These are phyloP conservation scores for Heliconius eleuchia DNA, from an alignment of 1,140 invertebrate genomes.

Conservation along the genomic window DNA sequence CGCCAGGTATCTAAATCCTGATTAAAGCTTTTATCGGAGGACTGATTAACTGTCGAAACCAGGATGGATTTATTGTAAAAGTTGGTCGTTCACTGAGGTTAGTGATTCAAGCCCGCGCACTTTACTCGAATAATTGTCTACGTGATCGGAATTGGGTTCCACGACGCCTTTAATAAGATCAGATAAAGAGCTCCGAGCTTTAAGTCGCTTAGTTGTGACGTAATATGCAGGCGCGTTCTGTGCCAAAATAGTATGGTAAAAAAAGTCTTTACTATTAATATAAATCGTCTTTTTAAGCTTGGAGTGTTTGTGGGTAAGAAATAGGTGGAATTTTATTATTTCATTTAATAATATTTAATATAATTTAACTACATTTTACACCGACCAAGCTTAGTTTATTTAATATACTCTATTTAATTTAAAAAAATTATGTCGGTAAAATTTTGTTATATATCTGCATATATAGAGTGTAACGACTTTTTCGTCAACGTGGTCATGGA, in stretches of 20 bases:
- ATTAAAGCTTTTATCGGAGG: conserved; percentile 70
- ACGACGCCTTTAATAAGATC: conserved; percentile 64
- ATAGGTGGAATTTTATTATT: background rate
- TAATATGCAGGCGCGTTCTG: conserved; percentile 18
- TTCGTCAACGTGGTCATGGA: too few relatives aligned
- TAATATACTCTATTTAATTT: too few relatives aligned
- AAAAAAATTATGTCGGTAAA: too few relatives aligned
- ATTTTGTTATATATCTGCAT: too few relatives aligned
- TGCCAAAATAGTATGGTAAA: conserved; percentile 18
- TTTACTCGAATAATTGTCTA: conserved; percentile 80
- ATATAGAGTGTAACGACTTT: too few relatives aligned
- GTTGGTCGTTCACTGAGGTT: conserved; percentile 73
- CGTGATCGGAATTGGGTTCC: conserved; percentile 74
- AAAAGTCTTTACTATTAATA: background rate
- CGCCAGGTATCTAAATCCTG: conserved; percentile 65
- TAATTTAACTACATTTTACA: too few relatives aligned
- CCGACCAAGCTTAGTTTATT: too few relatives aligned
- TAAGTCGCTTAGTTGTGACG: conserved; percentile 32
- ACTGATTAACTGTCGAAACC: conserved; percentile 77
- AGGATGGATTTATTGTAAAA: conserved; percentile 77
- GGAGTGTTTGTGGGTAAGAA: background rate
- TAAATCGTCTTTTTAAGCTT: background rate
- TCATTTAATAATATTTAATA: too few relatives aligned
- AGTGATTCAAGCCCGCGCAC: conserved; percentile 78
- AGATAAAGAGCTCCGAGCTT: conserved; percentile 44